phyloP scores from a whole-genome alignment of 2,888 invertebrate genomes.

The Endomychus coccineus region DNA sequence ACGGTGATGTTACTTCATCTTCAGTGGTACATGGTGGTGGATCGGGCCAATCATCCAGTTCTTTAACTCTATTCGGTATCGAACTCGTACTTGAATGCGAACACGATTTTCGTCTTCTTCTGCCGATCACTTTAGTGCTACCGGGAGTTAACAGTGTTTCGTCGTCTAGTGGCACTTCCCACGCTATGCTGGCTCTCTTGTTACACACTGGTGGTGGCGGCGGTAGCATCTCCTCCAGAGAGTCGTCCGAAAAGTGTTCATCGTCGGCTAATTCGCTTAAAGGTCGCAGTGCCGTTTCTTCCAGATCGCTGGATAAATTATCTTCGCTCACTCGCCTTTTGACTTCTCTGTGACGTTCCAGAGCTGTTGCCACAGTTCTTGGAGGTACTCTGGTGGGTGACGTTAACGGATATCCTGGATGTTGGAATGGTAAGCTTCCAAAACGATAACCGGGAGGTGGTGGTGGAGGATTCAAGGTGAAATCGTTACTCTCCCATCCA shows the following conservation, averaged over 20 bases:
- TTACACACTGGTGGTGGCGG: constrained; percentile 52
- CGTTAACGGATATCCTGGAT: constrained; percentile 51
- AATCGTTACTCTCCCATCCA: constrained; percentile 57
- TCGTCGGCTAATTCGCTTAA: constrained; percentile 46
- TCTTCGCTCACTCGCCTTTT: constrained; percentile 49
- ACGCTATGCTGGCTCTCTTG: constrained; percentile 76
- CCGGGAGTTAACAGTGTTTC: constrained; percentile 63
- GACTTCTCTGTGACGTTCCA: constrained; percentile 74
- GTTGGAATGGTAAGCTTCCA: constrained; percentile 60
- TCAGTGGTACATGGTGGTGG: constrained; percentile 60
- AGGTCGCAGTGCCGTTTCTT: constrained; percentile 34
- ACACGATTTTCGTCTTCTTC: constrained; percentile 33
- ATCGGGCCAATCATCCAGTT: constrained; percentile 70
- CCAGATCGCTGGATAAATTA: constrained; percentile 39
- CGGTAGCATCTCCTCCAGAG: constrained; percentile 68
- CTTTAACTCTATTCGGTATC: constrained; percentile 58
- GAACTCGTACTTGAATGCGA: constrained; percentile 65
- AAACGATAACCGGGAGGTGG: constrained; percentile 57
- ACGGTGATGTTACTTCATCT: constrained; percentile 61
- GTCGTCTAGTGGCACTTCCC: constrained; percentile 75
- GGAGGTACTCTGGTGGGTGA: constrained; percentile 53
- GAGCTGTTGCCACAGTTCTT: constrained; percentile 61
- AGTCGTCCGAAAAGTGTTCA: constrained; percentile 76
- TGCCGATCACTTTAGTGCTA: constrained; percentile 39
- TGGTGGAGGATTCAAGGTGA: constrained; percentile 48